phyloP scores from a whole-genome alignment of 2,113 vertebrate species.

The Sphyrna mokarran region DNA sequence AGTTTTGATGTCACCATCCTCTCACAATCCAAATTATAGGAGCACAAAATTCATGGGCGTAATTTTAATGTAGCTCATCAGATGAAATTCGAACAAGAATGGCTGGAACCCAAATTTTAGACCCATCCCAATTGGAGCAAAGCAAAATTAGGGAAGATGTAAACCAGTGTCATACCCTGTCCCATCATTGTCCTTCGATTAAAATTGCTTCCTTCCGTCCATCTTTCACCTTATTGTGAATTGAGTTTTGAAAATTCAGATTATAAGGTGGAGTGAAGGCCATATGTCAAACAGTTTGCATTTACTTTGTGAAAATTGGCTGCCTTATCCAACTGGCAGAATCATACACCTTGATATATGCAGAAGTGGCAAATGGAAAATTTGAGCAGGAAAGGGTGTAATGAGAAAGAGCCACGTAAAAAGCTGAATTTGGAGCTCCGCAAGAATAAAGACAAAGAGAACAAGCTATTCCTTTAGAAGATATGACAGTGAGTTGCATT shows the following conservation, averaged over 20 bases:
- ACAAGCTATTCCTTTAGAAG: not conserved
- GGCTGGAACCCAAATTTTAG: not conserved
- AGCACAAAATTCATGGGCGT: not conserved
- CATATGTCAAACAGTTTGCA: not conserved
- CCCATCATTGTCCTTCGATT: not conserved
- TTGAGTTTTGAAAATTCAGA: not conserved
- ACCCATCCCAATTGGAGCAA: no score
- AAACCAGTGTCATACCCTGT: not conserved
- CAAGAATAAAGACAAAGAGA: not conserved
- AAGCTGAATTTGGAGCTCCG: not conserved
- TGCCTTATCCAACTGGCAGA: not conserved
- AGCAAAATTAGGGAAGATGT: not conserved
- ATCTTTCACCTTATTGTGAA: not conserved
- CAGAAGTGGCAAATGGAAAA: not conserved
- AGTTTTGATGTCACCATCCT: no score
- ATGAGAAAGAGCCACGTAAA: not conserved
- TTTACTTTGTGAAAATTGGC: not conserved
- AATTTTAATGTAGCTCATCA: not conserved
- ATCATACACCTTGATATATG: not conserved
- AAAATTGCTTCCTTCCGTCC: not conserved
- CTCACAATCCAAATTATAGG: no score
- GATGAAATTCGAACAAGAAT: not conserved
- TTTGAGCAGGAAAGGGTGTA: not conserved
- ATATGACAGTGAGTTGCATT: not conserved
- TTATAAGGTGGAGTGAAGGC: not conserved